phyloP scores from a whole-genome alignment of 1,140 invertebrate species.

The Magallana angulata region DNA sequence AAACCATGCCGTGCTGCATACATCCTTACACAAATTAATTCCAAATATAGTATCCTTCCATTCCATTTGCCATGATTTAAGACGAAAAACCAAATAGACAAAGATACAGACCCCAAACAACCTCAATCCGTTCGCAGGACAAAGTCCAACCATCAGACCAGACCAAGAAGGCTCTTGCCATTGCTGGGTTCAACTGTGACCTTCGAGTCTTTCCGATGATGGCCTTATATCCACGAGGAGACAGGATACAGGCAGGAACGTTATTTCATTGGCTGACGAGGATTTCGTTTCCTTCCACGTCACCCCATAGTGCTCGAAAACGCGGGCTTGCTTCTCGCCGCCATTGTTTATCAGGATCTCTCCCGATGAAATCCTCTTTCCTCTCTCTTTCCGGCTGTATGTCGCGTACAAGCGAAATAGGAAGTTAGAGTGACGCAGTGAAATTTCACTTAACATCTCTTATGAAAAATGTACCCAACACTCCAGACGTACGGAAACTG shows the following conservation, averaged over 20 bases:
- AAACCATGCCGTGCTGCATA: conserved; percentile 16
- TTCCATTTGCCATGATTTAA: background rate
- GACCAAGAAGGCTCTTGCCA: background rate
- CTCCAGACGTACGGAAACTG: conserved; percentile 7
- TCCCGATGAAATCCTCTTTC: conserved; percentile 30
- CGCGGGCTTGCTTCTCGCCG: background rate
- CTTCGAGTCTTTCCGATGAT: conserved; percentile 11
- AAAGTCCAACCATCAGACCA: background rate
- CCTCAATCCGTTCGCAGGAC: background rate
- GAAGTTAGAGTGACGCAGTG: conserved; percentile 16
- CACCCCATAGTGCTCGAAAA: background rate
- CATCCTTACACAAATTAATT: conserved; percentile 27
- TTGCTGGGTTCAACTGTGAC: background rate
- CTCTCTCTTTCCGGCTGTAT: conserved; percentile 23
- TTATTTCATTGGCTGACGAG: background rate
- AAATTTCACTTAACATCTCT: conserved; percentile 10
- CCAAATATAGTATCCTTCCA: background rate
- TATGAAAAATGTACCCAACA: conserved; percentile 9
- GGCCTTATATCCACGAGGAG: conserved; percentile 25
- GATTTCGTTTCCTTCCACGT: conserved; percentile 34
- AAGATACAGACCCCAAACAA: background rate
- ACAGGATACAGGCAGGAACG: conserved; percentile 2
- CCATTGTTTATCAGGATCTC: conserved; percentile 35
- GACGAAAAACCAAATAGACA: background rate
- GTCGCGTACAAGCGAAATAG: background rate